A percentile compares a stretch with the other conserved stretches of the same genome.
Conservation (phyloP, 2,888 invertebrate species). For the Trilocha varians region DNA sequence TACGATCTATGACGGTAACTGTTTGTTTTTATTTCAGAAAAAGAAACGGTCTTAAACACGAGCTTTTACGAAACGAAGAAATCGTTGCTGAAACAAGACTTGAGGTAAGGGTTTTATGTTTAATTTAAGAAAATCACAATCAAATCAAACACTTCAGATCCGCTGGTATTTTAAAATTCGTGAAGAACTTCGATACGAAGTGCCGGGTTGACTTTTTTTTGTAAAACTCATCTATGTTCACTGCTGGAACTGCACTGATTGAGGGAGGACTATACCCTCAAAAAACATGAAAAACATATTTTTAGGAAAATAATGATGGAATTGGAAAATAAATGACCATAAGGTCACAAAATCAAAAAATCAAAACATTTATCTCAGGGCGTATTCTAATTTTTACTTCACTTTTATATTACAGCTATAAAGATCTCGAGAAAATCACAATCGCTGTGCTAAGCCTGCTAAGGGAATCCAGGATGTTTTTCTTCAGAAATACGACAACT, state of each 20-base stretch:
- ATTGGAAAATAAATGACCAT: too few species aligned
- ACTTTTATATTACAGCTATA: conserved; percentile 25
- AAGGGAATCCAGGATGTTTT: background rate
- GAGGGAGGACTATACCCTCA: too few species aligned
- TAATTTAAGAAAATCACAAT: background rate
- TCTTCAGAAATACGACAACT: too few species aligned
- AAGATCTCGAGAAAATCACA: conserved; percentile 8
- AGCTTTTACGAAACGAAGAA: conserved; percentile 58
- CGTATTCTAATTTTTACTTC: background rate
- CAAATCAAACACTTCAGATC: background rate
- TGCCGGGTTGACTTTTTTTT: too few species aligned
- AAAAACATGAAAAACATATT: too few species aligned
- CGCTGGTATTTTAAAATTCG: too few species aligned
- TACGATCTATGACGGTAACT: conserved; percentile 5
- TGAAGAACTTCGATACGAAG: too few species aligned
- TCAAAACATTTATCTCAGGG: background rate
- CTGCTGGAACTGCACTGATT: too few species aligned
- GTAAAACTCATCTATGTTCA: too few species aligned
- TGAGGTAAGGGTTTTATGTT: conserved; percentile 38
- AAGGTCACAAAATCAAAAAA: too few species aligned
- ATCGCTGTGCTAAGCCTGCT: background rate
- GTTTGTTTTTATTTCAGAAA: conserved; percentile 41
- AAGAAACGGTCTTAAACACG: conserved; percentile 60
- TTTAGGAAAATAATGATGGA: too few species aligned
- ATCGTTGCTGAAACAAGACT: conserved; percentile 60